Percentiles rank a stretch among this genome's conserved stretches.
Conservation (phyloP, 2,113 vertebrate species). For the Lamprologus tigripictilis region DNA sequence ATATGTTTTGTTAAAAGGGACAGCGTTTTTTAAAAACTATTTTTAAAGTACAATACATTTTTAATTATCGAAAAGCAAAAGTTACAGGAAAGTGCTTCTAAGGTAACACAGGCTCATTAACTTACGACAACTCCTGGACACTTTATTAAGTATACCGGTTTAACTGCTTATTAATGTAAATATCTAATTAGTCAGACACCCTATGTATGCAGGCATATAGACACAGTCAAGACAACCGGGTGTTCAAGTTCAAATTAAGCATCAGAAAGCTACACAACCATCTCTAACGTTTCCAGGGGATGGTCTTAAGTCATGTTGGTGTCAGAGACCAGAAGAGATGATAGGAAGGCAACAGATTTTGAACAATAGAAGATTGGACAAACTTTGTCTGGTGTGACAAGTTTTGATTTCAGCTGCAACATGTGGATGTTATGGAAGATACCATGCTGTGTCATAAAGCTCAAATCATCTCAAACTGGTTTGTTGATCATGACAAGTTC, state of each 20-base stretch:
- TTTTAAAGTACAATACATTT: background rate
- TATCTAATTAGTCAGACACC: background rate
- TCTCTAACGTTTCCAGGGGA: rapidly evolving
- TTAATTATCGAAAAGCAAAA: rapidly evolving
- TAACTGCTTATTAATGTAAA: background rate
- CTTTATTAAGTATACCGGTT: background rate
- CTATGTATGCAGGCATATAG: background rate
- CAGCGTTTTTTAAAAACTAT: background rate
- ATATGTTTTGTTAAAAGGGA: background rate
- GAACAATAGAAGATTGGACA: background rate
- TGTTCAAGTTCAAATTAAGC: background rate
- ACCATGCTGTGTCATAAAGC: rapidly evolving
- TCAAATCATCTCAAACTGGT: background rate
- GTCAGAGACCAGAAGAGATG: background rate
- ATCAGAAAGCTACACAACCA: background rate
- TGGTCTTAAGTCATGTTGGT: background rate
- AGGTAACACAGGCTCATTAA: background rate
- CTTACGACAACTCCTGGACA: background rate
- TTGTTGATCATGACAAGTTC: background rate
- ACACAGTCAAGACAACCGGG: background rate
- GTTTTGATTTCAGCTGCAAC: background rate
- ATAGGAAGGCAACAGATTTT: background rate
- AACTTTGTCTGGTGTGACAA: background rate
- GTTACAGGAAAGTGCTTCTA: background rate
- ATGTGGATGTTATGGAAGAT: background rate